Evolutionary conservation across 2,888 invertebrate genomes (phyloP).

Genomic region (Trimorus sp.): DNA sequence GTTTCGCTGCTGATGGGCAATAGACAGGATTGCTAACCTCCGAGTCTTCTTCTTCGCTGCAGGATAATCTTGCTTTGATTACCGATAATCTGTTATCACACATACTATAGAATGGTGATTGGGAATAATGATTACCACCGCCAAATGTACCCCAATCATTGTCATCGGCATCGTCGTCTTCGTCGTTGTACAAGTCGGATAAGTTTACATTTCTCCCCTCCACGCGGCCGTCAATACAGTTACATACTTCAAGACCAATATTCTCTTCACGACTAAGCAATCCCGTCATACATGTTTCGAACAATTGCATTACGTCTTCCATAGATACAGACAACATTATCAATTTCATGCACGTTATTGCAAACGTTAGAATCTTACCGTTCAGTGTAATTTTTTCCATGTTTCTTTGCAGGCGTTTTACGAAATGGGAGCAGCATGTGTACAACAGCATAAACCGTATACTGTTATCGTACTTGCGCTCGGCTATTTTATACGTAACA

Average conservation of each 20-base stretch:
- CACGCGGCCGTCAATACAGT: constrained; percentile 2
- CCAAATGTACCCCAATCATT: neutral
- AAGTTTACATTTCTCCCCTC: neutral
- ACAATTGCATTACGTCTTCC: neutral
- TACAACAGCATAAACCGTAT: constrained; percentile 10
- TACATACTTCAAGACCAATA: neutral
- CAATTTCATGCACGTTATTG: constrained; percentile 15
- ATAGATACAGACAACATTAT: neutral
- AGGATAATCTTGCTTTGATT: neutral
- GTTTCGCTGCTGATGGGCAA: neutral
- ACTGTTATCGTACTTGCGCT: neutral
- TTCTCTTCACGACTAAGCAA: neutral
- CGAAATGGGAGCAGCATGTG: constrained; percentile 11
- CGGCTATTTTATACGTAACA: neutral
- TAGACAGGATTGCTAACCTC: neutral
- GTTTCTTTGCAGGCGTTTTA: constrained; percentile 7
- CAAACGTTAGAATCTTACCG: neutral
- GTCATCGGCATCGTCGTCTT: neutral
- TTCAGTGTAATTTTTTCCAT: constrained; percentile 5
- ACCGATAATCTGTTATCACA: neutral
- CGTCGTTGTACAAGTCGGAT: neutral
- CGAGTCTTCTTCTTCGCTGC: neutral
- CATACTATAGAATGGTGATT: neutral
- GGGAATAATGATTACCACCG: neutral
- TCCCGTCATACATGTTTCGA: constrained; percentile 15